These are phyloP conservation scores for Microcebus tavaratra DNA, from an alignment of 2,113 vertebrate species.

Conservation along the genomic window DNA sequence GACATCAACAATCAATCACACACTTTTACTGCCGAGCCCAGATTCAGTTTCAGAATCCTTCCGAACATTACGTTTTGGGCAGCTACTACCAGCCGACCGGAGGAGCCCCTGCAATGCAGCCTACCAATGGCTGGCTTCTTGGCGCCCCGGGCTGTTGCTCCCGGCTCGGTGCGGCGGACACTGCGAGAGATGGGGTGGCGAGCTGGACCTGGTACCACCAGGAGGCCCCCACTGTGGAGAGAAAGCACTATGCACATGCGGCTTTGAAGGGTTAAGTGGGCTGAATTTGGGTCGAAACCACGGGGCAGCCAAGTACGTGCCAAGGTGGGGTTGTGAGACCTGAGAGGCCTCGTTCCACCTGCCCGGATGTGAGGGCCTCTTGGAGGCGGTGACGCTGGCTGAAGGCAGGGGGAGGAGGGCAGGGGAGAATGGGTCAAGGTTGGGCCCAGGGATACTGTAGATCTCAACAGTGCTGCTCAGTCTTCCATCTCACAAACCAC, in stretches of 20 bases:
- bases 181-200: background rate
- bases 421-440: background rate
- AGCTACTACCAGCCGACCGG: background rate
- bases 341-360: background rate
- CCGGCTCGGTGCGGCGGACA: background rate
- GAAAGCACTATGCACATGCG: background rate
- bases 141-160: background rate
- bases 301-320: background rate
- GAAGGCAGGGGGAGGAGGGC: background rate
- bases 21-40: background rate
- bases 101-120: background rate
- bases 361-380: background rate
- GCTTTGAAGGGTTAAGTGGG: background rate
- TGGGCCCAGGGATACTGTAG: no score
- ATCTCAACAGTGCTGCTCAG: background rate
- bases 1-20: background rate
- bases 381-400: background rate
- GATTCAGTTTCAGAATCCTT: background rate
- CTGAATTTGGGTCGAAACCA: background rate
- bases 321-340: background rate
- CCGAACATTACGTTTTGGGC: background rate
- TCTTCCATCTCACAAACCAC: background rate
- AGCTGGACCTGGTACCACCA: background rate
- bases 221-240: accelerated
- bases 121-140: background rate